These are phyloP conservation scores for Megastigmus dorsalis DNA, from an alignment of 2,888 invertebrate species.

Conservation along the genomic window DNA sequence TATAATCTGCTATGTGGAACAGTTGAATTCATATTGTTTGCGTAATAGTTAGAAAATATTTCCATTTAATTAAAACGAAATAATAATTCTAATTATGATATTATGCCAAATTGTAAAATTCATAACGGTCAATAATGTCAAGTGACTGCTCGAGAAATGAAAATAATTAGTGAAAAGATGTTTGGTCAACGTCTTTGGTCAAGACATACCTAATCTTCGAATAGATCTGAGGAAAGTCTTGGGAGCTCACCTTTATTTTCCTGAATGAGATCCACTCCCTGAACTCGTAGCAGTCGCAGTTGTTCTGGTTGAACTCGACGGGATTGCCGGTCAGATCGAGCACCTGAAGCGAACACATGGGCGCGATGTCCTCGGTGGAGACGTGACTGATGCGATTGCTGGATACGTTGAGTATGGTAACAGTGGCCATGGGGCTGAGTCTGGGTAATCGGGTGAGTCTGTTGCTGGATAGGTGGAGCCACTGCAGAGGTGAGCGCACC, in stretches of 20 bases:
- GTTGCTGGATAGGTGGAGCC: constrained; percentile 79
- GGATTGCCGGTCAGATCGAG: constrained; percentile 75
- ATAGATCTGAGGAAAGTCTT: too few species aligned
- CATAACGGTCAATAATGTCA: too few species aligned
- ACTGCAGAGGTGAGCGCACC: constrained; percentile 77
- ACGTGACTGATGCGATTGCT: constrained; percentile 76
- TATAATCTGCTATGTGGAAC: too few species aligned
- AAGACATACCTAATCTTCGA: too few species aligned
- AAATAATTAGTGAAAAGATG: too few species aligned
- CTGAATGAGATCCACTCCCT: constrained; percentile 61
- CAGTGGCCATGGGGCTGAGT: constrained; percentile 78
- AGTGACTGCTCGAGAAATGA: too few species aligned
- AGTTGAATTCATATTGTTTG: too few species aligned
- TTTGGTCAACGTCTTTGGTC: too few species aligned
- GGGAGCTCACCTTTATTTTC: constrained; percentile 30
- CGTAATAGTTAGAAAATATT: too few species aligned
- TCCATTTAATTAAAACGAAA: too few species aligned
- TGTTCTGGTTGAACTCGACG: constrained; percentile 56
- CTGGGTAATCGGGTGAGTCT: constrained; percentile 78
- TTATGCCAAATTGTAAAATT: too few species aligned
- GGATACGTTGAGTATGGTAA: constrained; percentile 80
- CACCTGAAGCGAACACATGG: constrained; percentile 79
- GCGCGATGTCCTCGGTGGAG: constrained; percentile 77
- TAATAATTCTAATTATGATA: too few species aligned
- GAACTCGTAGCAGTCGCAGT: constrained; percentile 65